Conservation (phyloP, 2,797 vertebrate species). For the Taeniopygia guttata region DNA sequence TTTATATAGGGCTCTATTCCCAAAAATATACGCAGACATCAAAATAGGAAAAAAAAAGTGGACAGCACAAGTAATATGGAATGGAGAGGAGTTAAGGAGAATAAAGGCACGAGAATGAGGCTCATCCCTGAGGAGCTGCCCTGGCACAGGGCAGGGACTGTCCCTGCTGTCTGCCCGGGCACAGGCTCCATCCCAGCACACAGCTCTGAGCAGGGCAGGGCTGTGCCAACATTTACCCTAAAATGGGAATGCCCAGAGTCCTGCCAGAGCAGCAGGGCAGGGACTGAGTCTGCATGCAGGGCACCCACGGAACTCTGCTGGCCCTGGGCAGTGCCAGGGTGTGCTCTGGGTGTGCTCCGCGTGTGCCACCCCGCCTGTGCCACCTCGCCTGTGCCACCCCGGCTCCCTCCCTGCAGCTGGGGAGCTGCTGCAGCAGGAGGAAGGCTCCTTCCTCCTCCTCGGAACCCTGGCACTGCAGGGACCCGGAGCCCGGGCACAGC, state of each 20-base stretch:
- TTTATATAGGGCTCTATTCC: not conserved
- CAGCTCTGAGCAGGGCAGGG: rapidly evolving
- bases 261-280: not conserved
- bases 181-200: rapidly evolving
- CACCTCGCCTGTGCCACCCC: not conserved
- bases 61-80: not conserved
- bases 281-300: rapidly evolving
- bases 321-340: too few species aligned
- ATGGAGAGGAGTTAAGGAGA: not conserved
- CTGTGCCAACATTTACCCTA: rapidly evolving
- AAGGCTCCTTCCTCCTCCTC: not conserved
- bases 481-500: not conserved
- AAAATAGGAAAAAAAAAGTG: not conserved
- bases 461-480: not conserved
- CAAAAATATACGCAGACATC: rapidly evolving
- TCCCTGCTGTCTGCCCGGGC: rapidly evolving
- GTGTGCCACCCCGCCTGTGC: not conserved
- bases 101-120: rapidly evolving
- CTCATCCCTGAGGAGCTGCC: rapidly evolving
- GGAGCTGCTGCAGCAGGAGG: not conserved
- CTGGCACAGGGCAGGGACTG: not conserved
- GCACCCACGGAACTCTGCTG: too few species aligned
- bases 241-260: not conserved
- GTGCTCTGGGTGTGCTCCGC: not conserved
- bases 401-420: rapidly evolving